These are phyloP conservation scores for Noctua janthina DNA, from an alignment of 2,888 invertebrate genomes.

Conservation along the genomic window DNA sequence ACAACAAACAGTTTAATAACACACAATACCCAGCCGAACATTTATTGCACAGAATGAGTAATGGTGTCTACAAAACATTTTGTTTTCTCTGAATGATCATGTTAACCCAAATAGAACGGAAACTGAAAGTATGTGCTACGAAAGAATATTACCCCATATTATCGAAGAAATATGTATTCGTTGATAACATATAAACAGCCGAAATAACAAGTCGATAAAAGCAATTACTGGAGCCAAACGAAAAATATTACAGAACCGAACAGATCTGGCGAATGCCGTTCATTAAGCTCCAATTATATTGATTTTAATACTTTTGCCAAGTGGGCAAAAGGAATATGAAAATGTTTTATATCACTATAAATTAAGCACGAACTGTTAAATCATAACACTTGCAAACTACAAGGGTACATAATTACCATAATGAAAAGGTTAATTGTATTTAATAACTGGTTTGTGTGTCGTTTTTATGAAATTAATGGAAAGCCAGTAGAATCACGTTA, in stretches of 20 bases:
- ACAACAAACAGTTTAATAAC: constrained; percentile 73
- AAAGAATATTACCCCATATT: constrained; percentile 40
- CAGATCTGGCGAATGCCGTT: constrained; percentile 64
- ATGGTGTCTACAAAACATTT: constrained; percentile 48
- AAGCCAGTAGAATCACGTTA: constrained; percentile 60
- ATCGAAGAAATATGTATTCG: constrained; percentile 44
- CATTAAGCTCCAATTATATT: constrained; percentile 70
- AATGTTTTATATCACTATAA: constrained; percentile 46
- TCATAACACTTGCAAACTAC: constrained; percentile 56
- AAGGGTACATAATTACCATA: constrained; percentile 58
- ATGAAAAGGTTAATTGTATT: constrained; percentile 71
- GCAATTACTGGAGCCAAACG: constrained; percentile 51
- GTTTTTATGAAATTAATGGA: constrained; percentile 67
- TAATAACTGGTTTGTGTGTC: constrained; percentile 66
- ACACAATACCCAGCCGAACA: constrained; percentile 53
- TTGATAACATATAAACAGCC: constrained; percentile 44
- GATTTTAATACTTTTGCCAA: constrained; percentile 63
- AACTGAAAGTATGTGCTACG: constrained; percentile 42
- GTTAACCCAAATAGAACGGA: constrained; percentile 52
- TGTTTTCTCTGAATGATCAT: constrained; percentile 56
- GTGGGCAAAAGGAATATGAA: constrained; percentile 45
- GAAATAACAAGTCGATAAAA: constrained; percentile 60
- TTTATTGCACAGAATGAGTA: constrained; percentile 58
- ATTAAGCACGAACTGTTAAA: constrained; percentile 49
- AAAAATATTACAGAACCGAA: constrained; percentile 63